Evolutionary conservation across 2,113 vertebrate genomes (phyloP).

Genomic region (Lophura nycthemera): DNA sequence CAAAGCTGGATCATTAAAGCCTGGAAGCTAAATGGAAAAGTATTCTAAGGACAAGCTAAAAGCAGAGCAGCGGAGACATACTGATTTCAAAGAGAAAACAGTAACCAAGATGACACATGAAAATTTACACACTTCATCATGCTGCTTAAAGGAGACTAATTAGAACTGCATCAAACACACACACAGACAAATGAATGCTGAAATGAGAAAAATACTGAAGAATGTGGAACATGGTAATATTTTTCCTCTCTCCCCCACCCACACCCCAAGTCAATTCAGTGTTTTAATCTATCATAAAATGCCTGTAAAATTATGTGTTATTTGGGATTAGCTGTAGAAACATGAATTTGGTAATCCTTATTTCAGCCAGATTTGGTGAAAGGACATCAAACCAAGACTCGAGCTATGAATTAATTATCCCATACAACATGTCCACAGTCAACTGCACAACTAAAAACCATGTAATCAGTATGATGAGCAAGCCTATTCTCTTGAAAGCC

Average conservation of each 20-base stretch:
- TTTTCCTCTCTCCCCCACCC: neutral
- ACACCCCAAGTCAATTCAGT: neutral
- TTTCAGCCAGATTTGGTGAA: neutral
- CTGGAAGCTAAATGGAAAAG: neutral
- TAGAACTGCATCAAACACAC: neutral
- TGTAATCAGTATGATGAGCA: neutral
- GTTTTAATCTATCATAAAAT: neutral
- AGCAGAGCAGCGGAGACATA: neutral
- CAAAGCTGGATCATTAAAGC: neutral
- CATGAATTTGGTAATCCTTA: neutral
- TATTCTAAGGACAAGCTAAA: neutral
- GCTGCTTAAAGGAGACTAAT: neutral
- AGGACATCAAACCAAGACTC: neutral
- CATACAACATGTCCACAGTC: neutral
- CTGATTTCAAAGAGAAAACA: neutral
- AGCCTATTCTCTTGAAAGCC: neutral
- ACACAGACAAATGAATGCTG: neutral
- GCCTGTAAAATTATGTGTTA: neutral
- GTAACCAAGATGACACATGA: neutral
- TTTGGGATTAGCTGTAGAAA: neutral
- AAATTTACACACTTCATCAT: neutral
- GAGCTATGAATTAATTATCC: neutral
- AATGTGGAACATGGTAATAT: neutral
- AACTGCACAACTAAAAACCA: rapidly evolving
- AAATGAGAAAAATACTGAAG: neutral